Conservation (phyloP, 2,113 vertebrate genomes). For the Danionella cerebrum region DNA sequence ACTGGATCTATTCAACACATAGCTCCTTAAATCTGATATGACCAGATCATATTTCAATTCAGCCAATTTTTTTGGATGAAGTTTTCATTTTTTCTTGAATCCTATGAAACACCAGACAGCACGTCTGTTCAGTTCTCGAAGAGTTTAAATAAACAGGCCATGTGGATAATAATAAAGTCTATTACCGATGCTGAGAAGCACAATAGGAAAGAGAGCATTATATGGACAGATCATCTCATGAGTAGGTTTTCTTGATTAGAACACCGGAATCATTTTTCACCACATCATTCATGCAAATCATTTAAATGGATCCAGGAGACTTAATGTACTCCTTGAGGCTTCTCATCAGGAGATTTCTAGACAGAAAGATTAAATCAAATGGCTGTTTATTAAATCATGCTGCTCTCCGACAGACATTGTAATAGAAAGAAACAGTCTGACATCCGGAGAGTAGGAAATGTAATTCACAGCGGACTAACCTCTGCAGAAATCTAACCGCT, state of each 20-base stretch:
- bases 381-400: conserved; percentile 52
- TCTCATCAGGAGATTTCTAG: conserved; percentile 45
- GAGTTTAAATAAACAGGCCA: conserved; percentile 19
- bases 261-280: conserved; percentile 43
- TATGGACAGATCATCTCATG: conserved; percentile 12
- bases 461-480: conserved; percentile 27
- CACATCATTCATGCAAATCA: conserved; percentile 39
- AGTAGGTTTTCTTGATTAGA: conserved; percentile 31
- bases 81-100: neutral
- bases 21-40: no score
- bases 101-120: neutral
- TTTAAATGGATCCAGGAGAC: conserved; percentile 44
- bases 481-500: conserved; percentile 13
- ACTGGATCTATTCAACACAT: neutral
- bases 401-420: conserved; percentile 38
- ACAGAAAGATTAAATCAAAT: conserved; percentile 43
- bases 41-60: neutral
- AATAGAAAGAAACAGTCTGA: conserved; percentile 36
- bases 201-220: conserved; percentile 17
- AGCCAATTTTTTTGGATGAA: neutral
- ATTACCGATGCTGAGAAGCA: conserved; percentile 1
- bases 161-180: conserved; percentile 22
- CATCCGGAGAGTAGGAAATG: conserved; percentile 25
- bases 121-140: neutral
- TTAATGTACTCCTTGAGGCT: conserved; percentile 48